Conservation (phyloP, 1,140 invertebrate species). For the Contarinia nasturtii region DNA sequence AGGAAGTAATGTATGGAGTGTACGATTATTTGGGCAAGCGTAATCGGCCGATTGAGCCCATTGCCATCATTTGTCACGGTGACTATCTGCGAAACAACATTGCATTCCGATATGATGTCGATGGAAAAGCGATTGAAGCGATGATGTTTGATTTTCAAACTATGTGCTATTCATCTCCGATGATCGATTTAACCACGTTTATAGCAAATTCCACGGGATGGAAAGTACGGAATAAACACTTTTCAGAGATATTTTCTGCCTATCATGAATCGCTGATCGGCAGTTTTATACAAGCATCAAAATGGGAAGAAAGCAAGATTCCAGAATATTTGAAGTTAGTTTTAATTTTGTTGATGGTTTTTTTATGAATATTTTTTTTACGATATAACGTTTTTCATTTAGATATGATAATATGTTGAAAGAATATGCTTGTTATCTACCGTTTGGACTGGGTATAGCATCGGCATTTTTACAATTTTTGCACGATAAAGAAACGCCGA, state of each 20-base stretch:
- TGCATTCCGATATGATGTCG: slow-evolving; percentile 10
- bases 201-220: slow-evolving; percentile 12
- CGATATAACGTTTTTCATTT: neutral
- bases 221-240: slow-evolving; percentile 12
- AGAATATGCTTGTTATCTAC: slow-evolving; percentile 15
- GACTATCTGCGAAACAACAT: slow-evolving; percentile 22
- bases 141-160: slow-evolving; percentile 25
- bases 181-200: slow-evolving; percentile 16
- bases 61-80: slow-evolving; percentile 17
- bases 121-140: slow-evolving; percentile 10
- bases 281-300: slow-evolving; percentile 8
- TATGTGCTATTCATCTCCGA: slow-evolving; percentile 15
- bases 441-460: slow-evolving; percentile 9
- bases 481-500: slow-evolving; percentile 7
- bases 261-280: slow-evolving; percentile 11
- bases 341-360: too few relatives aligned
- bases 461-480: slow-evolving; percentile 10
- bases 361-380: too few relatives aligned
- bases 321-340: slow-evolving; percentile 13
- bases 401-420: slow-evolving; percentile 11
- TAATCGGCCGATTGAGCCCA: slow-evolving; percentile 13
- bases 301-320: neutral
- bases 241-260: slow-evolving; percentile 13
- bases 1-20: slow-evolving; percentile 6
- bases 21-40: slow-evolving; percentile 1